Conservation (phyloP, 2,113 vertebrate species). For the Clarias magur region DNA sequence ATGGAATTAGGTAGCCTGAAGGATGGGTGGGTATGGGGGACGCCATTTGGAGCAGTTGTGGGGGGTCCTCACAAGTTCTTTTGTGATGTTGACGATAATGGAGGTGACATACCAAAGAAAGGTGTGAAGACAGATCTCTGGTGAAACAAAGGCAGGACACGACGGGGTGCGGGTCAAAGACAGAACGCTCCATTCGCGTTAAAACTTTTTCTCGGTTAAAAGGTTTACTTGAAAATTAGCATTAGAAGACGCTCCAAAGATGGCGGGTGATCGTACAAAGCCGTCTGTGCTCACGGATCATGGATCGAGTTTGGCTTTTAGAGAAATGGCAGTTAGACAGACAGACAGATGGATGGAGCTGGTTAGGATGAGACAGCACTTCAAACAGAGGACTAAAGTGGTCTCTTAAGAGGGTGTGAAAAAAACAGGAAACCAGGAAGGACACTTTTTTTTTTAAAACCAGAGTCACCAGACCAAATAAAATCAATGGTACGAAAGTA, state of each 20-base stretch:
- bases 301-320: constrained; percentile 21
- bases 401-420: constrained; percentile 47
- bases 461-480: constrained; percentile 21
- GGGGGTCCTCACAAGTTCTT: constrained; percentile 14
- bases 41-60: constrained; percentile 49
- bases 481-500: constrained; percentile 13
- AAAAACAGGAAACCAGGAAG: constrained; percentile 9
- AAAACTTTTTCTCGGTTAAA: constrained; percentile 9
- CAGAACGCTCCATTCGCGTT: neutral
- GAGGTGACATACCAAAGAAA: constrained; percentile 45
- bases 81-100: constrained; percentile 37
- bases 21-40: neutral
- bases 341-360: constrained; percentile 5
- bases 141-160: neutral
- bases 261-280: constrained; percentile 17
- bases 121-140: constrained; percentile 16
- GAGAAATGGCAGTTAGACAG: neutral
- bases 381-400: constrained; percentile 32
- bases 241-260: neutral
- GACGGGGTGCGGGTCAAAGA: neutral
- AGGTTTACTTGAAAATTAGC: neutral
- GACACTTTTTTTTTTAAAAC: neutral
- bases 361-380: constrained; percentile 18
- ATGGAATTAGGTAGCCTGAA: constrained; percentile 43
- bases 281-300: neutral